Conservation (phyloP, 2,113 vertebrate genomes). For the Scartelaos histophorus region DNA sequence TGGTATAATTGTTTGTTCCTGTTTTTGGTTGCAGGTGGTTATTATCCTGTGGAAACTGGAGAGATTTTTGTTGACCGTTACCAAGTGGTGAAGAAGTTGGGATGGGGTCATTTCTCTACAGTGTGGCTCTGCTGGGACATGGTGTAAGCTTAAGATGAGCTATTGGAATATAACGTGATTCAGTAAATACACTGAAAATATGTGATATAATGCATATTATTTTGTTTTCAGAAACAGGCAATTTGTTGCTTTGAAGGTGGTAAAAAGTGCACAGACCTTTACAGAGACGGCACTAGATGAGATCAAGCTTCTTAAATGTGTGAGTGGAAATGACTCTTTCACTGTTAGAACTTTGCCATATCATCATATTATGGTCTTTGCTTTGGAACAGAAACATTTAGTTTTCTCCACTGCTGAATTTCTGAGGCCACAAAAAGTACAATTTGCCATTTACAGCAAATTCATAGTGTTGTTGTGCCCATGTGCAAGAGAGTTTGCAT, state of each 20-base stretch:
- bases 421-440: not conserved
- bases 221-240: slow-evolving; percentile 58
- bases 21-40: slow-evolving; percentile 66
- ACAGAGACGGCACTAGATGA: slow-evolving; percentile 89
- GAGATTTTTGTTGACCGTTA: slow-evolving; percentile 72
- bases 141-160: slow-evolving; percentile 56
- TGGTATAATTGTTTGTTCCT: not conserved
- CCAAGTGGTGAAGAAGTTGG: slow-evolving; percentile 75
- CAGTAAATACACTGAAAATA: no score
- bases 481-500: no score
- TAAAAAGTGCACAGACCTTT: slow-evolving; percentile 85
- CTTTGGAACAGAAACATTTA: no score
- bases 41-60: slow-evolving; percentile 67
- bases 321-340: slow-evolving; percentile 47
- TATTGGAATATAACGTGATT: not conserved
- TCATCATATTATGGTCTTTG: no score
- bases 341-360: not conserved
- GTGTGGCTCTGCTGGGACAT: slow-evolving; percentile 79
- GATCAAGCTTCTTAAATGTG: slow-evolving; percentile 84
- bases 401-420: not conserved
- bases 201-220: not conserved
- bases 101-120: slow-evolving; percentile 79
- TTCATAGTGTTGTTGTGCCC: no score
- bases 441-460: no score
- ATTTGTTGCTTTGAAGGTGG: slow-evolving; percentile 85